Base-by-base conservation (phyloP, 1,140 invertebrate species). In the Drosophila asahinai region DNA sequence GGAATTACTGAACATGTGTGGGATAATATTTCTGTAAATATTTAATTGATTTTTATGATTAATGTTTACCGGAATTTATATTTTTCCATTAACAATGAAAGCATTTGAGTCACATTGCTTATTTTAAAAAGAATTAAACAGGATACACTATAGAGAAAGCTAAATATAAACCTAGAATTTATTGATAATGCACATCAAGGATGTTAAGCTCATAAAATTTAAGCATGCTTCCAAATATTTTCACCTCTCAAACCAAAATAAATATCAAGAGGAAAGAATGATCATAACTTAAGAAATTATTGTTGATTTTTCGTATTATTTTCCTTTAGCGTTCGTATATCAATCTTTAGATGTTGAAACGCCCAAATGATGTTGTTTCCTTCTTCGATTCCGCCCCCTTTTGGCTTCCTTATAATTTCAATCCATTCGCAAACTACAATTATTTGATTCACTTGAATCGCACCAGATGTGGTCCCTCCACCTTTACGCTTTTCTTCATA, bases 381-480 rank as follows among this genome's bases (percentile, higher is more conserved):
- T 40, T 67, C 7, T 36, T 48, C n/a, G 36, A 58, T 42, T 6
- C 66, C 45, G 52, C 70, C 70, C 9, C 25, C 22, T 38, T 42
- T 73, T 60, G 70, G 67, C 70, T 73, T 73, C 70, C 60, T 73
- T 72, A 72, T 72, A 72, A 73, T 73, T 73, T 73, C 38, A 55
- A 71, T 71, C 54, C 66, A 78, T 78, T 63, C 30, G 77, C 59
- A 48, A 62, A 70, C 73, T 67, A 60, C 67, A 73, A 73, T 73
- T 73, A 73, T 73, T 73, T 73, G 54, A 74, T 65, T 73, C 62
- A 57, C 61, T 63, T 66, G 77, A 58, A 79, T 77, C 33, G 75
- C 68, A 81, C 59, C 60, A 64, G 45, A 57, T 70, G 73, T 43
- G 51, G 43, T 6, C 33, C 38, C 43, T 12, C 43, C 9, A 27